Percentiles rank a stretch among this genome's conserved stretches.
Evolutionary conservation across 2,113 vertebrate species (phyloP).

Genomic region (Melanostigma gelatinosum): DNA sequence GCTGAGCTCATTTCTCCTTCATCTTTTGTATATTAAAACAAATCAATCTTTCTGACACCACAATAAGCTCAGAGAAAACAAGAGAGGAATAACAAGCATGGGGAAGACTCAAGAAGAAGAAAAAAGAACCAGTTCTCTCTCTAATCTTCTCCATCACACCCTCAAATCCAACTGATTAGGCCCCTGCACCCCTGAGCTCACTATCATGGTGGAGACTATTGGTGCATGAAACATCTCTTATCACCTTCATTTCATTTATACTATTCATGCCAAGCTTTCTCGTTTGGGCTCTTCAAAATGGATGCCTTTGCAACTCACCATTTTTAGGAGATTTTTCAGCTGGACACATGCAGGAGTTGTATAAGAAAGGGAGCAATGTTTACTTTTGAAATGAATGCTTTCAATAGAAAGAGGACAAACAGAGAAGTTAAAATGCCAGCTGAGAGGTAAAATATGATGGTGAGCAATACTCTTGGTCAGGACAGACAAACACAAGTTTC

Average conservation of each 20-base stretch:
- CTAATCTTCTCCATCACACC: conserved; percentile 77
- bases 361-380: conserved; percentile 11
- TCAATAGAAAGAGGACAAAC: neutral
- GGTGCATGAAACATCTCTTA: conserved; percentile 77
- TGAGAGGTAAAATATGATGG: neutral
- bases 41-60: conserved; percentile 64
- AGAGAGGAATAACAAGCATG: conserved; percentile 67
- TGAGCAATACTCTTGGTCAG: conserved; percentile 33
- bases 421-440: neutral
- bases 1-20: conserved; percentile 2
- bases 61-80: conserved; percentile 46
- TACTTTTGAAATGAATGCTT: conserved; percentile 32
- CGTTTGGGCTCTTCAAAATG: conserved; percentile 46
- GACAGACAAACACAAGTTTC: conserved; percentile 40
- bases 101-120: conserved; percentile 33
- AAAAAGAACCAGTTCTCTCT: conserved; percentile 63
- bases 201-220: conserved; percentile 63
- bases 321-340: conserved; percentile 19
- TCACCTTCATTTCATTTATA: conserved; percentile 75
- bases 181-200: conserved; percentile 65
- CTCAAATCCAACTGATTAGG: conserved; percentile 77
- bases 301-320: neutral
- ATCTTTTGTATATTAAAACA: conserved; percentile 45
- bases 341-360: conserved; percentile 11
- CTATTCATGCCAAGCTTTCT: conserved; percentile 60